Conservation (phyloP, 2,888 invertebrate species). For the Ganaspis brasiliensis region DNA sequence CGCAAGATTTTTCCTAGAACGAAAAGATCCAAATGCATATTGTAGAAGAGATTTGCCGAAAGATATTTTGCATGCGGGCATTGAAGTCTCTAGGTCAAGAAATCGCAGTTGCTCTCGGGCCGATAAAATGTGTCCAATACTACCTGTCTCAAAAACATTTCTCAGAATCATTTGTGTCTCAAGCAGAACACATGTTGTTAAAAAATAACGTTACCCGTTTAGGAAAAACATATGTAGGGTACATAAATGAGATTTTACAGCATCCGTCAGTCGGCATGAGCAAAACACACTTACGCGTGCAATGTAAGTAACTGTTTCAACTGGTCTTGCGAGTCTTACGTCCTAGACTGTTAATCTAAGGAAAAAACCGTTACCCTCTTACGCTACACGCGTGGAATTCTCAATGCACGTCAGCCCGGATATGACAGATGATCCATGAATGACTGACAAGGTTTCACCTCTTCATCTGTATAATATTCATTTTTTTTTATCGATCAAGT, state of each 20-base stretch:
- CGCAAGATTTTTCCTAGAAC: no score
- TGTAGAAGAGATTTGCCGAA: no score
- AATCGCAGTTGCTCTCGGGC: slow-evolving; percentile 62
- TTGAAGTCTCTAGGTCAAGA: slow-evolving; percentile 68
- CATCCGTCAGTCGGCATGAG: slow-evolving; percentile 47
- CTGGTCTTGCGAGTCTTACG: slow-evolving; percentile 67
- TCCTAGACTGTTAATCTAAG: slow-evolving; percentile 73
- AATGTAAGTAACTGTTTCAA: slow-evolving; percentile 67
- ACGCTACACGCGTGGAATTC: slow-evolving; percentile 75
- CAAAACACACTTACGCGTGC: slow-evolving; percentile 60
- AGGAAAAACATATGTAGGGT: slow-evolving; percentile 15
- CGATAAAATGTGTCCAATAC: slow-evolving; percentile 61
- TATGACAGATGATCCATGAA: slow-evolving; percentile 16
- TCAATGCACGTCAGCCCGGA: slow-evolving; percentile 55
- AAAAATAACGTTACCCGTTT: neutral
- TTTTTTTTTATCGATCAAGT: neutral
- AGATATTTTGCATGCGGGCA: slow-evolving; percentile 59
- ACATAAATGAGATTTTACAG: slow-evolving; percentile 48
- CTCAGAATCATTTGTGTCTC: no score
- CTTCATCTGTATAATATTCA: neutral
- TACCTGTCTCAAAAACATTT: slow-evolving; percentile 68
- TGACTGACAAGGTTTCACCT: slow-evolving; percentile 6
- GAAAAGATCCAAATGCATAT: no score
- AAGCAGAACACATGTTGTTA: no score
- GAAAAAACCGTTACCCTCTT: slow-evolving; percentile 77